Base-by-base conservation (phyloP, 2,888 invertebrate genomes). In the Leptopilina drosophilae region DNA sequence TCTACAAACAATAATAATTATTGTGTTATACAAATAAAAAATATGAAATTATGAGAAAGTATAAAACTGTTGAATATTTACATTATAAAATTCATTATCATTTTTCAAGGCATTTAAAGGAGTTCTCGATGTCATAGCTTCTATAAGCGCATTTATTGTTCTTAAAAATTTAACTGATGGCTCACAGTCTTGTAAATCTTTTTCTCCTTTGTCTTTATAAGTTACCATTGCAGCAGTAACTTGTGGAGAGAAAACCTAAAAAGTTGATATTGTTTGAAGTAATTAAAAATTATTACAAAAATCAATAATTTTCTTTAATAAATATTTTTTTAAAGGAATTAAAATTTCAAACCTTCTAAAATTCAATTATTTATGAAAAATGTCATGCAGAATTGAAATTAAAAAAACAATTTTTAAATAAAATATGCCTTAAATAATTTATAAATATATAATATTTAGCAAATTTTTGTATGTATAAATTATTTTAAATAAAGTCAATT, bases 61-160 rank as follows among this genome's bases (percentile, higher is more conserved):
- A 20, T 20, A 20, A 20, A 56, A 56, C n/a, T 56, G 56, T 56
- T 56, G n/a, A 56, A 56, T 56, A 76, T 15, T 33, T 76, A 76
- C 64, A 15, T 15, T 9, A 64, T 76, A 7, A n/a, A 49, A 53
- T 8, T 59, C 12, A 59, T 33, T 62, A 33, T 76, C 33, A 20
- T 1, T 11, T 33, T 26, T 9, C 62, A 77, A 64, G 40, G 65
- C 64, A 4, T 77, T 20, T 40, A 62, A 62, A 9, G 64, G 15
- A 8, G 46, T 42, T 64, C 77, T 77, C 15, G 77, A 64, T 40
- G 77, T 64, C 77, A 77, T 77, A 9, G 77, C 77, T 64, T 26
- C 64, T 77, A 77, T 77, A 15, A 77, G 15, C 9, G 40, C 15
- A 42, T 59, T 64, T 0, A 77, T 64, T 5, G 46, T 9, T 12